Evolutionary conservation across 1,140 invertebrate genomes (phyloP).

Genomic region (Drosophila grimshawi): DNA sequence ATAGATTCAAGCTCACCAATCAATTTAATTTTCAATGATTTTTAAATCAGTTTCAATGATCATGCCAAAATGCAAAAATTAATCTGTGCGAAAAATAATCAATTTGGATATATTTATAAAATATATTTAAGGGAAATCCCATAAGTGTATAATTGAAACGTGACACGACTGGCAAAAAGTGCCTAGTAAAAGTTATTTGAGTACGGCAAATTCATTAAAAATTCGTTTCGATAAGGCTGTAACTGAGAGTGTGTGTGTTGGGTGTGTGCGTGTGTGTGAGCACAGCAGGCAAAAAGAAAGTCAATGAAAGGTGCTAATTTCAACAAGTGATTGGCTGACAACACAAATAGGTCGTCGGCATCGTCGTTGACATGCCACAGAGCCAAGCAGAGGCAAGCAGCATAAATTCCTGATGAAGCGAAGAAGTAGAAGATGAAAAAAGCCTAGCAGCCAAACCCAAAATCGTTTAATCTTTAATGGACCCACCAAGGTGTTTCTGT

Average conservation of each 20-base stretch:
- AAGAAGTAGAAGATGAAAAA: no score
- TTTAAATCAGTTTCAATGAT: no score
- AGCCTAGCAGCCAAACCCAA: constrained; percentile 40
- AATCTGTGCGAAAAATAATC: neutral
- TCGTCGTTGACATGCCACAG: constrained; percentile 9
- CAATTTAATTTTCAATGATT: no score
- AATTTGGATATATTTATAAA: neutral
- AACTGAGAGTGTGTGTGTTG: no score
- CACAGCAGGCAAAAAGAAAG: constrained; percentile 70
- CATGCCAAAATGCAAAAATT: no score
- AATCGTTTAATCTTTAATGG: constrained; percentile 63
- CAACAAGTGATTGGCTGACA: constrained; percentile 59
- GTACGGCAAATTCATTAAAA: constrained; percentile 77
- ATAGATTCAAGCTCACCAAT: no score
- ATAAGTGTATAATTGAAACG: constrained; percentile 39
- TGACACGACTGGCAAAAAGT: constrained; percentile 54
- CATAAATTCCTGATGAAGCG: constrained; percentile 42
- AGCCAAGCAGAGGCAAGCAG: no score
- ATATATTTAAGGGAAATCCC: constrained; percentile 12
- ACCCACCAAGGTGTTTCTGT: constrained; percentile 71
- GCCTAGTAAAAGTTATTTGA: constrained; percentile 79
- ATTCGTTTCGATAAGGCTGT: constrained; percentile 70
- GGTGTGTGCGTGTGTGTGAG: neutral
- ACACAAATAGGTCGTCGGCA: constrained; percentile 63
- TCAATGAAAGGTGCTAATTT: constrained; percentile 80